A percentile compares a stretch with the other conserved stretches of the same genome.
These are phyloP conservation scores for Bothrops alternatus DNA, from an alignment of 2,797 vertebrate species.

Conservation along the genomic window DNA sequence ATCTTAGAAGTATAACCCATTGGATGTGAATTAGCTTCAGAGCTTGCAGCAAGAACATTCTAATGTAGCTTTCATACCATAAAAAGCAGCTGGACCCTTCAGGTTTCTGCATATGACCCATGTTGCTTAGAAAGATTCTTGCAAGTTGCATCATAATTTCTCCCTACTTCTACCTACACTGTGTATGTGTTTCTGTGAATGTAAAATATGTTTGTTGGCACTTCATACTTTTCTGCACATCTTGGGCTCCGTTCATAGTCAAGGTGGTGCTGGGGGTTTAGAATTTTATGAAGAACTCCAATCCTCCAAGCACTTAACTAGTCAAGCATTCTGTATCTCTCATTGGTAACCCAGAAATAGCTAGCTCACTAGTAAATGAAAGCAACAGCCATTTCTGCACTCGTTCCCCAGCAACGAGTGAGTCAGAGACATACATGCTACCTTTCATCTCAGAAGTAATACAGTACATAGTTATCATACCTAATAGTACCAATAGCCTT, in stretches of 20 bases:
- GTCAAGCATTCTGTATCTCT: not conserved
- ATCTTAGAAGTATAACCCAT: not conserved
- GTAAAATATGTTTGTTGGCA: not conserved
- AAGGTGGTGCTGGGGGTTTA: not conserved
- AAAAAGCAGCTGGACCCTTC: not conserved
- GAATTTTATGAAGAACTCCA: not conserved
- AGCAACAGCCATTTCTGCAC: not conserved
- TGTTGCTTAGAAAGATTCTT: not conserved
- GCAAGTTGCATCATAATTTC: not conserved
- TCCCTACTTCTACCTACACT: not conserved
- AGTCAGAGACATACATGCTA: not conserved
- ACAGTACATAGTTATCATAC: not conserved
- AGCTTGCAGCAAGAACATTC: not conserved
- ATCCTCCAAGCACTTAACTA: not conserved
- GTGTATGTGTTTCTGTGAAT: not conserved
- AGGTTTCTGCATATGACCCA: not conserved
- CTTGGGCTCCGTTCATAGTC: not conserved
- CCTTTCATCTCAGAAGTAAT: not conserved
- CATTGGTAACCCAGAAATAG: not conserved
- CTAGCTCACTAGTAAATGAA: not conserved
- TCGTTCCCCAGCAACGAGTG: not conserved
- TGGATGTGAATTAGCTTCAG: not conserved
- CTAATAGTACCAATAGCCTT: not conserved
- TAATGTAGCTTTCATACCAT: not conserved
- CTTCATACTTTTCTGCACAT: not conserved